Evolutionary conservation across 2,888 invertebrate species (phyloP), one percentile per base, ranked within the genome.

Genomic region (Oligia fasciuncula): DNA sequence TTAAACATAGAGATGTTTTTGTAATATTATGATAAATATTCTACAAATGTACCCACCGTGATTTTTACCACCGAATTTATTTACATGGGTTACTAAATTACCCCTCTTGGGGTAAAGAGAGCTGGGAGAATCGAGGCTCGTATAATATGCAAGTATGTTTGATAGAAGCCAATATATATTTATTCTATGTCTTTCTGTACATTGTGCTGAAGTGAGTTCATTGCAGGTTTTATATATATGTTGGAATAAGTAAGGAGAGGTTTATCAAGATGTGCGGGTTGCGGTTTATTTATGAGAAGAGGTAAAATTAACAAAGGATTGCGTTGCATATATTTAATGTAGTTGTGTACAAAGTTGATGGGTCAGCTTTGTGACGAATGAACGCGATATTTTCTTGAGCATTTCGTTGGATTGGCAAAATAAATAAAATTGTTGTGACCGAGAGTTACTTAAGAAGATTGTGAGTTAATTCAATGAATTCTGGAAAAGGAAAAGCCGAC

Each of bases 41-140:
- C 85, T 72, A 76, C 73, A 85, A 85, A 87, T 89, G 88, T 90
- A 88, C 87, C 76, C 89, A 85, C 89, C 87, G 88, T 90, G 91
- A 92, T 93, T 93, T 93, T 92, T 92, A 91, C 90, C 91, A 88
- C 91, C 85, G 91, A 88, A 88, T 93, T 90, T 93, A 93, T 93
- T 93, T 92, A 91, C 93, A 91, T 92, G 90, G 88, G 91, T 91
- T 92, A 93, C 90, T 91, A 92, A 93, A 93, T 93, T 92, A 93
- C 91, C 90, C 88, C 87, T 91, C 90, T 91, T 89, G 87, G 87
- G 88, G 89, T 86, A 88, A 88, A 89, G 86, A 80, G 87, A 81
- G 88, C 74, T 79, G 86, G 85, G 83, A 77, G 84, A 80, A 79
- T 76, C 63, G 79, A 76, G 76, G 46, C 69, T 79, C 76, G 81